phyloP scores from a whole-genome alignment of 2,113 vertebrate species.

The Aramus guarauna region DNA sequence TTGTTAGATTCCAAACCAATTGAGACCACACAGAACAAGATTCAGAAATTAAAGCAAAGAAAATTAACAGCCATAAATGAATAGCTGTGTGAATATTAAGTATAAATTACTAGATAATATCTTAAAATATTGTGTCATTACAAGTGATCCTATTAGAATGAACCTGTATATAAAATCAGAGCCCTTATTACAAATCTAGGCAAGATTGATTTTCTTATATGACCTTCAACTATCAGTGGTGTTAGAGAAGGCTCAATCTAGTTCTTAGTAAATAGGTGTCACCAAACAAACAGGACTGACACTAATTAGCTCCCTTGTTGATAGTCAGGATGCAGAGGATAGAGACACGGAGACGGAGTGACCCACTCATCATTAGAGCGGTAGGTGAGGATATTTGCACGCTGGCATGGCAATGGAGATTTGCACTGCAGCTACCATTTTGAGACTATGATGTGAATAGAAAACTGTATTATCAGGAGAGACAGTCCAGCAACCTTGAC shows the following conservation, averaged over 20 bases:
- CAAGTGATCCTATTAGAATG: not conserved
- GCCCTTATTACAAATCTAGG: not conserved
- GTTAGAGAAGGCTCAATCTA: not conserved
- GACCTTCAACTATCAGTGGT: not conserved
- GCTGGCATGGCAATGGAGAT: not conserved
- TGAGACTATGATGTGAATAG: not conserved
- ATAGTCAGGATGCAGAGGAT: not conserved
- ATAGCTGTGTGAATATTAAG: not conserved
- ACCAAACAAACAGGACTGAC: slow-evolving; percentile 42
- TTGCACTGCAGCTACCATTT: not conserved
- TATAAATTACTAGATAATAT: not conserved
- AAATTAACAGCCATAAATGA: not conserved
- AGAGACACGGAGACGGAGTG: not conserved
- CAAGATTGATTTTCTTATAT: not conserved
- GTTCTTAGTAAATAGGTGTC: slow-evolving; percentile 17
- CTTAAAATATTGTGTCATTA: not conserved
- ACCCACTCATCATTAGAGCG: not conserved
- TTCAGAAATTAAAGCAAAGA: not conserved
- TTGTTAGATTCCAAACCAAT: not conserved
- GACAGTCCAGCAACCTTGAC: not conserved
- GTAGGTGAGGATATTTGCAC: not conserved
- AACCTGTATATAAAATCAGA: not conserved
- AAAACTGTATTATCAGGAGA: not conserved
- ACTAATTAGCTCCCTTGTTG: slow-evolving; percentile 50
- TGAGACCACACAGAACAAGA: not conserved